These are phyloP conservation scores for Beroe ovata DNA, from an alignment of 37 sponge, comb jelly and placozoan genomes.

Conservation along the genomic window DNA sequence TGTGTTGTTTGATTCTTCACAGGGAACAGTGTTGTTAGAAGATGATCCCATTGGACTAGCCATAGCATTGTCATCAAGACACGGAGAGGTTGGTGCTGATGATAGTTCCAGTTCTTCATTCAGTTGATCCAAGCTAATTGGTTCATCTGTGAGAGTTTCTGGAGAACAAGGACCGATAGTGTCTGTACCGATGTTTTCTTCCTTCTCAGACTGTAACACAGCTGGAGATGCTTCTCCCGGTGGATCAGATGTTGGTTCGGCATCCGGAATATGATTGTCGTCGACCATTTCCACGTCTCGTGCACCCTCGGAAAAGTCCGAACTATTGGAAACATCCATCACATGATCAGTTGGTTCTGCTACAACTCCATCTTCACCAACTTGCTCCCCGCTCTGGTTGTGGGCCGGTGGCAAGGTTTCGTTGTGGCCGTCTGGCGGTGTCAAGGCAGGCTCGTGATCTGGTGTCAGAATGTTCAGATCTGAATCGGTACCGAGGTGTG, in stretches of 20 bases:
- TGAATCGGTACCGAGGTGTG: not conserved
- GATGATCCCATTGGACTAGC: not conserved
- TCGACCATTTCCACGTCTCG: not conserved
- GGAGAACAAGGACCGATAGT: not conserved
- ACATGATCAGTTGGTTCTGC: not conserved
- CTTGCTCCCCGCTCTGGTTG: not conserved
- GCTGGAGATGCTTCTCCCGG: not conserved
- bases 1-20: too few species aligned
- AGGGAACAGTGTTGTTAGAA: not conserved
- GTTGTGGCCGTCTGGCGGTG: not conserved
- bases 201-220: not conserved
- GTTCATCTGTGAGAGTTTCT: not conserved
- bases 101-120: not conserved
- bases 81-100: not conserved
- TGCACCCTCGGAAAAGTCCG: not conserved
- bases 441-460: not conserved
- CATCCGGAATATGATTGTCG: not conserved
- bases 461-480: constrained; percentile 34
- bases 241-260: not conserved
- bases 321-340: not conserved
- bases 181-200: not conserved
- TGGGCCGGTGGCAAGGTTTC: not conserved
- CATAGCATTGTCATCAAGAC: not conserved
- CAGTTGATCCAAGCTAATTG: not conserved
- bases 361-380: not conserved